These are phyloP conservation scores for Sitta europaea DNA, from an alignment of 2,113 vertebrate species.

Conservation along the genomic window DNA sequence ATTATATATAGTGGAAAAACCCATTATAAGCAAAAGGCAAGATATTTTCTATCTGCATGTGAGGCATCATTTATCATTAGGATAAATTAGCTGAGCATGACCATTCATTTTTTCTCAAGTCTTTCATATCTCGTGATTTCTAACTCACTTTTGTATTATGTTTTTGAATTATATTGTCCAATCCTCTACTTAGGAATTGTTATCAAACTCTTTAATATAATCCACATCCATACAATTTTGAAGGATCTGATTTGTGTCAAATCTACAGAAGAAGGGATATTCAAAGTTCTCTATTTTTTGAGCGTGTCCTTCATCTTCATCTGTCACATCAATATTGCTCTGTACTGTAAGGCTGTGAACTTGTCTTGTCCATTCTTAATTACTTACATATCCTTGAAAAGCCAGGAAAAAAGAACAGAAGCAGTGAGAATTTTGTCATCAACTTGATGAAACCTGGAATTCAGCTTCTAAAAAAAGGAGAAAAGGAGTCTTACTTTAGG, in stretches of 20 bases:
- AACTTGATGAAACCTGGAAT: not conserved
- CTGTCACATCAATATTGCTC: not conserved
- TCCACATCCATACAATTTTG: conserved; percentile 22
- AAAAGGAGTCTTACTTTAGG: not conserved
- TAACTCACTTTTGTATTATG: conserved; percentile 23
- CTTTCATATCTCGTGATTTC: conserved; percentile 12
- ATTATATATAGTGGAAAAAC: conserved; percentile 24
- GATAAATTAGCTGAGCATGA: not conserved
- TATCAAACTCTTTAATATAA: conserved; percentile 31
- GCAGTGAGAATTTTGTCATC: not conserved
- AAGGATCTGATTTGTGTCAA: conserved; percentile 29
- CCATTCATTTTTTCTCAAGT: not conserved
- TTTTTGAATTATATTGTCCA: conserved; percentile 39
- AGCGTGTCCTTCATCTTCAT: conserved; percentile 17
- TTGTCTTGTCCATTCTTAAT: not conserved
- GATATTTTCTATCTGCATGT: conserved; percentile 8
- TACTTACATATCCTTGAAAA: not conserved
- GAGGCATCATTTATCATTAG: not conserved
- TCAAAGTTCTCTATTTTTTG: not conserved
- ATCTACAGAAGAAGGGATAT: conserved; percentile 10
- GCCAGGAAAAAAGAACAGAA: not conserved
- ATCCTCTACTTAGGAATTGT: conserved; percentile 1
- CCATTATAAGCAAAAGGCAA: not conserved
- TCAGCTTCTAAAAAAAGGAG: not conserved
- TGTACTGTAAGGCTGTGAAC: not conserved